A percentile compares a stretch with the other conserved stretches of the same genome.
Conservation (phyloP, 2,888 invertebrate genomes). For the Acanthococcus lagerstroemiae region DNA sequence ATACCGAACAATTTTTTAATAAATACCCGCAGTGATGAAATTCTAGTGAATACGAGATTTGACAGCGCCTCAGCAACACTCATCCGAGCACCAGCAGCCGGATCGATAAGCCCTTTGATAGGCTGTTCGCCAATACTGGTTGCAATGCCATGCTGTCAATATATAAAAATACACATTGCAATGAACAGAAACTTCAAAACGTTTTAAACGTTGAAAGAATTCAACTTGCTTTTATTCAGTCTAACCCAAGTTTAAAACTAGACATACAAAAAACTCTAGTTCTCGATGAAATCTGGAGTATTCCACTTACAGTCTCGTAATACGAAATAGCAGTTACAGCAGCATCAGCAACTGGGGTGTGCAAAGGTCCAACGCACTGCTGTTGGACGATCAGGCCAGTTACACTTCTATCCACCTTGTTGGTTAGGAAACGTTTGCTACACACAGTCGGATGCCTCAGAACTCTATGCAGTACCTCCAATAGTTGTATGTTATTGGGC, state of each 20-base stretch:
- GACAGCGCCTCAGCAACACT: slow-evolving; percentile 88
- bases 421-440: slow-evolving; percentile 90
- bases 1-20: too few species aligned
- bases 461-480: slow-evolving; percentile 63
- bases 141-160: slow-evolving; percentile 63
- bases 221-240: too few species aligned
- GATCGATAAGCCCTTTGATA: slow-evolving; percentile 75
- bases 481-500: slow-evolving; percentile 51
- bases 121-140: slow-evolving; percentile 96
- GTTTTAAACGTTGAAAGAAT: too few species aligned
- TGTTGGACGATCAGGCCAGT: slow-evolving; percentile 93
- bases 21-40: too few species aligned
- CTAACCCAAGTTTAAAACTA: too few species aligned
- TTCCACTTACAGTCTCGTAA: too few species aligned
- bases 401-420: slow-evolving; percentile 91
- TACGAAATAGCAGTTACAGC: slow-evolving; percentile 80
- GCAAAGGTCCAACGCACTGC: slow-evolving; percentile 94
- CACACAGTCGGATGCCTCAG: slow-evolving; percentile 81
- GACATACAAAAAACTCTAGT: too few species aligned
- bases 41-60: slow-evolving; percentile 79
- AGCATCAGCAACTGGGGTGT: slow-evolving; percentile 90
- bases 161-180: too few species aligned
- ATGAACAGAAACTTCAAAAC: not conserved
- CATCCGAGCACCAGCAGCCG: slow-evolving; percentile 82
- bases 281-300: too few species aligned